Base-by-base conservation (phyloP, 2,888 invertebrate genomes). In the Tipula unca region DNA sequence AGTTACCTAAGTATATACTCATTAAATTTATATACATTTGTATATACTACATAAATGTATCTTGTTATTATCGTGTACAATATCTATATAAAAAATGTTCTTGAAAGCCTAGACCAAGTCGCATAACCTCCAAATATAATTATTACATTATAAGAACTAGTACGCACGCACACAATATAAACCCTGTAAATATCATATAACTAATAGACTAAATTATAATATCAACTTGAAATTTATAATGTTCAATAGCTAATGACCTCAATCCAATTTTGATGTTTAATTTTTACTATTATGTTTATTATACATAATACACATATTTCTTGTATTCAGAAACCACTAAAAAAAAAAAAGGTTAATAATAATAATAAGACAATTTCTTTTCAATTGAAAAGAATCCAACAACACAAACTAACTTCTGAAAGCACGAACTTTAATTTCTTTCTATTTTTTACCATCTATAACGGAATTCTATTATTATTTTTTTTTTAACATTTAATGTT, bases 321-420 rank as follows among this genome's bases (percentile, higher is more conserved):
- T 69, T 69, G 69, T 20, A 69, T 69, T 69, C 69, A 25, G n/a
- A n/a, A 69, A 69, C 69, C 69, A 69, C 69, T 25, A 69, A 69
- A 42, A 36, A 69, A 69, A 69, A 42, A 36, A 48, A n/a, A 69
- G 25, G 25, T 69, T 20, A 8, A 69, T 25, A 69, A 69, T 25
- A 69, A 69, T 69, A 48, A 25, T 69, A 69, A 69, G 69, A 69
- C 69, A 69, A 69, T 69, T 69, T 69, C 69, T 69, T 69, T 25
- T 69, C 69, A 69, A 69, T 69, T 69, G 69, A 69, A 69, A 69
- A 69, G 69, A 69, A 69, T 69, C 25, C 69, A 69, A 69, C 69
- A 69, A 69, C 10, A 69, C 69, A 69, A 69, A 8, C 69, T 10
- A 69, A 69, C 69, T 69, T 69, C 69, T 69, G 69, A 69, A 69